These are phyloP conservation scores for Stegostoma tigrinum DNA, from an alignment of 2,113 vertebrate species.

Conservation along the genomic window DNA sequence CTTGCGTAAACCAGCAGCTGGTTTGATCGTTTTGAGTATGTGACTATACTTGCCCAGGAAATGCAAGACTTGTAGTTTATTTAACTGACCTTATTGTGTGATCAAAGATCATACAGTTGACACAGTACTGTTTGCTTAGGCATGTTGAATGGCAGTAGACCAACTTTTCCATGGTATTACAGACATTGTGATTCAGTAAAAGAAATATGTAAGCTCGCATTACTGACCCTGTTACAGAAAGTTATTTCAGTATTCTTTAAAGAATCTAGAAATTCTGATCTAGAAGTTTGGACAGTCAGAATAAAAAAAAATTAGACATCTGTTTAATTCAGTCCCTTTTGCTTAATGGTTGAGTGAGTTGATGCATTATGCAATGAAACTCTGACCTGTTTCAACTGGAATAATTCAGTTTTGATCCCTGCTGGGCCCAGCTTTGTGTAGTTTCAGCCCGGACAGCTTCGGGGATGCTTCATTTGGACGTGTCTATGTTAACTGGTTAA, in stretches of 20 bases:
- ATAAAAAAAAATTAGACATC: not conserved
- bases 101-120: not conserved
- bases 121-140: not conserved
- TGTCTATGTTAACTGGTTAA: not conserved
- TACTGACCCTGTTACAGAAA: not conserved
- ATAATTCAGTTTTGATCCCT: not conserved
- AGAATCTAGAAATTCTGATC: not conserved
- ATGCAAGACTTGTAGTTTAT: not conserved
- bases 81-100: not conserved
- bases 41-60: not conserved
- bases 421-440: not conserved
- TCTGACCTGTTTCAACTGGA: not conserved
- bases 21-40: not conserved
- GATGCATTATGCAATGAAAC: not conserved
- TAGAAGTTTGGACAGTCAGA: not conserved
- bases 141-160: not conserved
- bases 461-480: not conserved
- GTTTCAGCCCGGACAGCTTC: not conserved
- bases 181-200: not conserved
- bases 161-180: not conserved
- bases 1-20: not conserved
- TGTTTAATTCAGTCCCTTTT: not conserved
- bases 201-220: not conserved
- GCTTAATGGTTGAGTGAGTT: not conserved
- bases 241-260: not conserved